Base-by-base conservation (phyloP, 2,888 invertebrate species). In the Euproctis similis region DNA sequence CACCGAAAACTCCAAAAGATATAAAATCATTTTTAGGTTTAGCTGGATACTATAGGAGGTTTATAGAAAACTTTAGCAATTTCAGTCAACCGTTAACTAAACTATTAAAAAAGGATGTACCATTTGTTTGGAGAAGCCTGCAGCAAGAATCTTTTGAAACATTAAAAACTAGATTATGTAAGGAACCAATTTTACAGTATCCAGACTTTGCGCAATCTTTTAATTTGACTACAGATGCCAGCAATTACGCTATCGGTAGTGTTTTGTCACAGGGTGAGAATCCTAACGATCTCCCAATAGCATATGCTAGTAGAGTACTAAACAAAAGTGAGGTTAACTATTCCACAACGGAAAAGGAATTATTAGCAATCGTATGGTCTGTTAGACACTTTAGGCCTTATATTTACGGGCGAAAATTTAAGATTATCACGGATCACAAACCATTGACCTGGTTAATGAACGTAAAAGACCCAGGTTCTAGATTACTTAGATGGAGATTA, bases 331-430 rank as follows among this genome's bases (percentile, higher is more conserved):
- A 42, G 22, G 9, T 10, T 26, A 34, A 30, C 11, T 36, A 40
- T 12, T 39, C 39, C 8, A 30, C 24, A 1, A 40, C 36, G 5
- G 22, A 40, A 12, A 39, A 41, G 16, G 37, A 39, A 27, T 14
- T 40, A 5, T 12, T 31, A 20, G 34, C 40, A 3, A 29, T 38
- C 11, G 27, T 36, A 3, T 42, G 39, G 39, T 7, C 17, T 12
- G 27, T 37, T 6, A 39, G 33, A 21, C 25, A 39, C 20, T 37
- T 42, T 28, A 9, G 39, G 10, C 40, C 35, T 0, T 41, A 44
- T 30, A 3, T 39, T 6, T 39, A 31, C 28, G 39, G 37, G 9
- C 19, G 27, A 19, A 26, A 26, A 8, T 38, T 38, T 20, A 33
- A 2, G 12, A 34, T 40, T 6, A 6, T 11, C 6, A 39, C 35